Conservation (phyloP, 2,888 invertebrate species). For the Antitype chi region DNA sequence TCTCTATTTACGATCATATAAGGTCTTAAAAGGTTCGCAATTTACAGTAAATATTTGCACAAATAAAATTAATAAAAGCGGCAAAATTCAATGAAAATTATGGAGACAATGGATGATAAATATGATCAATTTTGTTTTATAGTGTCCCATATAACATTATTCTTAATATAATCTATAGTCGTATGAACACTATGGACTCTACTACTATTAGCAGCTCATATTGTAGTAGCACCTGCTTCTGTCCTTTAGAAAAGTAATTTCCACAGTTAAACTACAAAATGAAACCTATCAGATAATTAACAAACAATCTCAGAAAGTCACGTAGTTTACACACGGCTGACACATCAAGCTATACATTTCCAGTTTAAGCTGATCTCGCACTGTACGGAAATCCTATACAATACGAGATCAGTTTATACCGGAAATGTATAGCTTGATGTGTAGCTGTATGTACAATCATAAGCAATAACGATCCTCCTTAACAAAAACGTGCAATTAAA, state of each 20-base stretch:
- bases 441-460: no score
- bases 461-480: constrained; percentile 15
- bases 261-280: constrained; percentile 12
- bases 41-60: constrained; percentile 18
- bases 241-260: not conserved
- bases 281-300: not conserved
- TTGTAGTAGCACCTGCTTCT: not conserved
- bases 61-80: constrained; percentile 3
- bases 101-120: no score
- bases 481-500: constrained; percentile 23
- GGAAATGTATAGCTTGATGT: no score
- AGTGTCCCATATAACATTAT: not conserved
- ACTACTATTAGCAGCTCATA: not conserved
- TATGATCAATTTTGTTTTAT: constrained; percentile 5
- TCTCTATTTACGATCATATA: not conserved
- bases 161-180: not conserved
- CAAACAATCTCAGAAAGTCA: constrained; percentile 17
- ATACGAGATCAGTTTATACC: no score
- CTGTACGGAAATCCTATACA: no score
- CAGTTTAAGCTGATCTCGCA: no score
- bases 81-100: not conserved
- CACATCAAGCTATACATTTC: no score
- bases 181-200: not conserved
- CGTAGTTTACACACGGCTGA: no score
- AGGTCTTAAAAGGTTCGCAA: constrained; percentile 8